Conservation (phyloP, 2,113 vertebrate genomes). For the Sphyrna mokarran region DNA sequence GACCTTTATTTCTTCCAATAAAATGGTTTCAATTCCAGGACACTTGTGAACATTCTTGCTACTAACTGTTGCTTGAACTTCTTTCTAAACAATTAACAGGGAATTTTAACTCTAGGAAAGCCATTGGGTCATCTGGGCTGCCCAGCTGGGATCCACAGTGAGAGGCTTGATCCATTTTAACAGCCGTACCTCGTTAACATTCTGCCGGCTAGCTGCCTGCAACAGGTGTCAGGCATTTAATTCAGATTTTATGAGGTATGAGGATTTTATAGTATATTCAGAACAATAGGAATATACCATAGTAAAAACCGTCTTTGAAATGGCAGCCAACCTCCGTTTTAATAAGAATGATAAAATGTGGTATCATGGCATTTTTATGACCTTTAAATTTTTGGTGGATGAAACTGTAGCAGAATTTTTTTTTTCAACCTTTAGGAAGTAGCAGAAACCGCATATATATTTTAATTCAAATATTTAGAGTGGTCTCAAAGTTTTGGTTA, state of each 20-base stretch:
- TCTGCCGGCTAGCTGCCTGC: neutral
- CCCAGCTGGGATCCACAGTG: neutral
- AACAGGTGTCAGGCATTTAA: slow-evolving; percentile 48
- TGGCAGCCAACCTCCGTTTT: slow-evolving; percentile 50
- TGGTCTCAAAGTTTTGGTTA: neutral
- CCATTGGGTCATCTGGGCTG: neutral
- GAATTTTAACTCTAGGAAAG: neutral
- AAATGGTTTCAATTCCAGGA: neutral
- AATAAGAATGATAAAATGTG: slow-evolving; percentile 47
- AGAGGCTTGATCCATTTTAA: neutral
- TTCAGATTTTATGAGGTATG: slow-evolving; percentile 57
- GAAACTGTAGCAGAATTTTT: neutral
- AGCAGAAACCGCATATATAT: neutral
- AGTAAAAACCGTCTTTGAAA: slow-evolving; percentile 57
- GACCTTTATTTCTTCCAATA: neutral
- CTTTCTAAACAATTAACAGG: neutral
- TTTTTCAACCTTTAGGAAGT: neutral
- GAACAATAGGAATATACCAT: slow-evolving; percentile 50
- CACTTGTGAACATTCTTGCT: neutral
- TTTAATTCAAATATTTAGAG: neutral
- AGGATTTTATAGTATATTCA: slow-evolving; percentile 45
- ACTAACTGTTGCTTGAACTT: neutral
- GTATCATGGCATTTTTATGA: slow-evolving; percentile 51
- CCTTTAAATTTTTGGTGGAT: neutral
- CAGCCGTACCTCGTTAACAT: neutral